Conservation (phyloP, 2,797 vertebrate genomes). For the Pseudomugil tenellus region DNA sequence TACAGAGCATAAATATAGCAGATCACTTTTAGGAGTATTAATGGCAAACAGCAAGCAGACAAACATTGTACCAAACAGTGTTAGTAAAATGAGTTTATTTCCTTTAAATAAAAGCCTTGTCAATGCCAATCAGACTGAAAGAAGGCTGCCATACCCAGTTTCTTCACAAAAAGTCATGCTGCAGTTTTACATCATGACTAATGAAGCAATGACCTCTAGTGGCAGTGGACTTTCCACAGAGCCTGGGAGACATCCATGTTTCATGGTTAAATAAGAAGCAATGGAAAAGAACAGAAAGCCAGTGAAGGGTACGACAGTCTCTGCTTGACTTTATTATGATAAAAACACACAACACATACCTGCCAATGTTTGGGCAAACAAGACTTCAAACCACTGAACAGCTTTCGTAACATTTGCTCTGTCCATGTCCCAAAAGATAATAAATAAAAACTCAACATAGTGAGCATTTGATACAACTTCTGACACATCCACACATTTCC, state of each 20-base stretch:
- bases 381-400: background rate
- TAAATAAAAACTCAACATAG: slow-evolving; percentile 35
- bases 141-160: background rate
- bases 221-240: background rate
- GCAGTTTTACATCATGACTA: background rate
- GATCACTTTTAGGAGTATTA: too few relatives aligned
- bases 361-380: background rate
- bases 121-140: background rate
- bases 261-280: background rate
- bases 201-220: slow-evolving; percentile 25
- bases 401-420: slow-evolving; percentile 6
- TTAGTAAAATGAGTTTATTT: too few relatives aligned
- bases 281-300: background rate
- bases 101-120: background rate
- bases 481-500: slow-evolving; percentile 12
- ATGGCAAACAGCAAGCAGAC: too few relatives aligned
- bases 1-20: too few relatives aligned
- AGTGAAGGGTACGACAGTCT: slow-evolving; percentile 1
- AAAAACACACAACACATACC: slow-evolving; percentile 26
- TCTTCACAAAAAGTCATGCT: background rate
- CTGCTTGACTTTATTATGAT: slow-evolving; percentile 61
- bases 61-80: too few relatives aligned
- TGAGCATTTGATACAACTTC: slow-evolving; percentile 12
- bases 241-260: background rate
- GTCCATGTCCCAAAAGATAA: slow-evolving; percentile 4